Percentiles rank a stretch among this genome's conserved stretches.
These are phyloP conservation scores for Nemapogon koenigi DNA, from an alignment of 2,888 invertebrate genomes.

Conservation along the genomic window DNA sequence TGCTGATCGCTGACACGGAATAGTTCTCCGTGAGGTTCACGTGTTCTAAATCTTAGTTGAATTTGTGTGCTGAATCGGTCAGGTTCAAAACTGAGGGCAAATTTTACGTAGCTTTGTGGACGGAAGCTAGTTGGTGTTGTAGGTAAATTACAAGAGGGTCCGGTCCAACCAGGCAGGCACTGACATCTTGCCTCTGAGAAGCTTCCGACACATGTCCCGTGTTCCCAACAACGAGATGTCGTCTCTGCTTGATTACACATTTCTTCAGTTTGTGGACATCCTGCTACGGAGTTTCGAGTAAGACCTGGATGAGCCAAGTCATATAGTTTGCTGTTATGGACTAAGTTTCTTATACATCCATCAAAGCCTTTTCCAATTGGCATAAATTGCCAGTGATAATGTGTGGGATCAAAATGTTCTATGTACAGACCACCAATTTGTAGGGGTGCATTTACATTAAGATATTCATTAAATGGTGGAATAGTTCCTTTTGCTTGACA, in stretches of 20 bases:
- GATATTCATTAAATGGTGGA: conserved; percentile 93
- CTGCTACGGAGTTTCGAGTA: conserved; percentile 83
- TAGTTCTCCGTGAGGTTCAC: conserved; percentile 91
- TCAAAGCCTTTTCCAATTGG: conserved; percentile 91
- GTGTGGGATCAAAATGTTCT: conserved; percentile 87
- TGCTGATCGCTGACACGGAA: conserved; percentile 94
- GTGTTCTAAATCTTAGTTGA: conserved; percentile 91
- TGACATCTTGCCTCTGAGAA: conserved; percentile 90
- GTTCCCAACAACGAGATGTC: conserved; percentile 88
- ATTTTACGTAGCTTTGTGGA: conserved; percentile 95
- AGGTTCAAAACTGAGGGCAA: conserved; percentile 92
- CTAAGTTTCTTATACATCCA: conserved; percentile 94
- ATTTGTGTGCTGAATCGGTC: conserved; percentile 92
- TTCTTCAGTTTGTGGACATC: conserved; percentile 94
- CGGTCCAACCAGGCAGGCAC: conserved; percentile 95
- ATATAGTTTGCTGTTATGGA: conserved; percentile 95
- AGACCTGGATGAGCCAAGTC: conserved; percentile 94
- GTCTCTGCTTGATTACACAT: conserved; percentile 88
- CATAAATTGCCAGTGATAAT: conserved; percentile 91
- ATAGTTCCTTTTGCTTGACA: conserved; percentile 91
- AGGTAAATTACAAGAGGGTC: conserved; percentile 83
- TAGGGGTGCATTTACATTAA: conserved; percentile 94
- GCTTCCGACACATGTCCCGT: conserved; percentile 93
- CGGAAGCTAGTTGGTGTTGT: conserved; percentile 93
- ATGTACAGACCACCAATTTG: conserved; percentile 94